Conservation (phyloP, 2,797 vertebrate genomes). For the Molothrus aeneus region DNA sequence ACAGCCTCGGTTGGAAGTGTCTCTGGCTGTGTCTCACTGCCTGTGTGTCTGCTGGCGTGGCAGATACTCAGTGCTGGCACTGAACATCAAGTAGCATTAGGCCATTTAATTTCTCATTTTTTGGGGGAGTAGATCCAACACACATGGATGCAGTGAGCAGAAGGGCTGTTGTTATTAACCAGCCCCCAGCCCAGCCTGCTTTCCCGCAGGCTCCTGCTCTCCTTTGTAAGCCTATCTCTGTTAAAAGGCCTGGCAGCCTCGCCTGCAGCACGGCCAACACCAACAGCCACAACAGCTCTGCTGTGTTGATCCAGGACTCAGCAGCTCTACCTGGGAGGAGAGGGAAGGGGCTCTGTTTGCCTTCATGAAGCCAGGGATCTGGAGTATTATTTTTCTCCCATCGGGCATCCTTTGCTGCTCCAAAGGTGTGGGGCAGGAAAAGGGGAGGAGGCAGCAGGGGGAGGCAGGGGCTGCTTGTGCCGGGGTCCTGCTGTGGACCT, state of each 20-base stretch:
- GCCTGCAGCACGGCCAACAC: slow-evolving; percentile 58
- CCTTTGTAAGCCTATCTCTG: slow-evolving; percentile 68
- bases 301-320: slow-evolving; percentile 74
- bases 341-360: slow-evolving; percentile 54
- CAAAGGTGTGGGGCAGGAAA: neutral
- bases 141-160: neutral
- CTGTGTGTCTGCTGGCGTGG: slow-evolving; percentile 11
- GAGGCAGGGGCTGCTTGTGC: neutral
- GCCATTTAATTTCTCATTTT: neutral
- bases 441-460: neutral
- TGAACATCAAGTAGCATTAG: neutral
- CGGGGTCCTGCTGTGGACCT: rapidly evolving
- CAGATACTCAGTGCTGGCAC: neutral
- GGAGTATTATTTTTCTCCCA: slow-evolving; percentile 34
- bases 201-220: slow-evolving; percentile 32
- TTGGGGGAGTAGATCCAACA: neutral
- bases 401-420: slow-evolving; percentile 21
- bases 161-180: slow-evolving; percentile 36
- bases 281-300: slow-evolving; percentile 71
- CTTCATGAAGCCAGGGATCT: neutral
- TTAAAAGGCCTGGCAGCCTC: slow-evolving; percentile 72
- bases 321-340: slow-evolving; percentile 69
- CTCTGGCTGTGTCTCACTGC: neutral
- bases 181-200: slow-evolving; percentile 12
- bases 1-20: slow-evolving; percentile 12